phyloP scores from a whole-genome alignment of 2,113 vertebrate species.

The Conger conger region DNA sequence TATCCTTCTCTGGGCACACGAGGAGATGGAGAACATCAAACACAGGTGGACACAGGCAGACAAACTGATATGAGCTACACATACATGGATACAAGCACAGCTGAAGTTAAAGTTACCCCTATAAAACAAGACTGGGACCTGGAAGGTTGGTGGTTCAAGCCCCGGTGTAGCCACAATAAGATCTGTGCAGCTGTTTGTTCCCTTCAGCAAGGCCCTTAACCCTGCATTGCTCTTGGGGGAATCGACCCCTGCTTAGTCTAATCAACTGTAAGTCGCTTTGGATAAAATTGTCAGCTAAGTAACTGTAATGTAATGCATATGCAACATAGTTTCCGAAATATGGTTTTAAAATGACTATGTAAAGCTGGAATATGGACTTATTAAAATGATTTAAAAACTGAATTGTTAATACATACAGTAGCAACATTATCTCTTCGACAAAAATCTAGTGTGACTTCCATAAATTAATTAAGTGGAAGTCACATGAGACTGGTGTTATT shows the following conservation, averaged over 20 bases:
- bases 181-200: too few species aligned
- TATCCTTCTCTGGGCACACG: slow-evolving; percentile 75
- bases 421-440: background rate
- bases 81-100: background rate
- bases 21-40: slow-evolving; percentile 33
- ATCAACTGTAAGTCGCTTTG: too few species aligned
- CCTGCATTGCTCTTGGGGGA: too few species aligned
- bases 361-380: background rate
- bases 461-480: background rate
- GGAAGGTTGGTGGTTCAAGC: too few species aligned
- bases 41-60: slow-evolving; percentile 1
- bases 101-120: background rate
- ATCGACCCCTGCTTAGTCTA: too few species aligned
- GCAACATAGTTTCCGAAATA: background rate
- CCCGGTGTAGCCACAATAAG: too few species aligned
- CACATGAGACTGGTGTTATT: background rate
- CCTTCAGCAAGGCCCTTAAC: too few species aligned
- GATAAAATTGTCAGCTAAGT: too few species aligned
- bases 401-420: background rate
- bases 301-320: background rate
- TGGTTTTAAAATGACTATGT: background rate
- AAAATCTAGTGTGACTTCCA: too few species aligned
- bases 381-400: background rate
- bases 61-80: slow-evolving; percentile 9
- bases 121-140: background rate